Conservation (phyloP, 1,140 invertebrate genomes). For the Kradibia gibbosae region DNA sequence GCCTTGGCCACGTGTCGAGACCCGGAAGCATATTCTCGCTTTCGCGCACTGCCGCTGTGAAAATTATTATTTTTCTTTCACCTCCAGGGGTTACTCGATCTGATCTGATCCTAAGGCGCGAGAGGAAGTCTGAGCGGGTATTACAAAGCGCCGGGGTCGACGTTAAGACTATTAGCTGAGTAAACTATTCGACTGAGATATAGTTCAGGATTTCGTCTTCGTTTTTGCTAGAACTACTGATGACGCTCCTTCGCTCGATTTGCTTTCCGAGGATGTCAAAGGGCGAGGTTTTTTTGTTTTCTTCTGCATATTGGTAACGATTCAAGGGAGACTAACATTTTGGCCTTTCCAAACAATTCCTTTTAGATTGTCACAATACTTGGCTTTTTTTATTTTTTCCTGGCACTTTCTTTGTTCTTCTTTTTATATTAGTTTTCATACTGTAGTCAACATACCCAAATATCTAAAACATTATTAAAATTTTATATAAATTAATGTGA, state of each 20-base stretch:
- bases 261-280: constrained; percentile 49
- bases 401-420: background rate
- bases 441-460: too few relatives aligned
- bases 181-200: constrained; percentile 51
- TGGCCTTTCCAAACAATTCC: background rate
- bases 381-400: background rate
- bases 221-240: constrained; percentile 21
- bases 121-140: background rate
- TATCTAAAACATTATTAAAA: too few relatives aligned
- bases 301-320: background rate
- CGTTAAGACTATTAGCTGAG: constrained; percentile 56
- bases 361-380: background rate
- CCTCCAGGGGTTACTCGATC: background rate
- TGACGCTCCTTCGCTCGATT: constrained; percentile 32
- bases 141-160: constrained; percentile 24
- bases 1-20: constrained; percentile 36
- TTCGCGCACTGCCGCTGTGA: constrained; percentile 27
- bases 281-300: constrained; percentile 18
- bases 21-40: background rate
- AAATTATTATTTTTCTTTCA: constrained; percentile 52
- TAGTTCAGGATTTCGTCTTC: constrained; percentile 53
- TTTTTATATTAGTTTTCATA: background rate
- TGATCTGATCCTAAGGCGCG: constrained; percentile 41
- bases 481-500: too few relatives aligned
- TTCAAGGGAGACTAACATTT: background rate